Evolutionary conservation across 2,888 invertebrate species (phyloP).

Genomic region (Cephonodes hylas): DNA sequence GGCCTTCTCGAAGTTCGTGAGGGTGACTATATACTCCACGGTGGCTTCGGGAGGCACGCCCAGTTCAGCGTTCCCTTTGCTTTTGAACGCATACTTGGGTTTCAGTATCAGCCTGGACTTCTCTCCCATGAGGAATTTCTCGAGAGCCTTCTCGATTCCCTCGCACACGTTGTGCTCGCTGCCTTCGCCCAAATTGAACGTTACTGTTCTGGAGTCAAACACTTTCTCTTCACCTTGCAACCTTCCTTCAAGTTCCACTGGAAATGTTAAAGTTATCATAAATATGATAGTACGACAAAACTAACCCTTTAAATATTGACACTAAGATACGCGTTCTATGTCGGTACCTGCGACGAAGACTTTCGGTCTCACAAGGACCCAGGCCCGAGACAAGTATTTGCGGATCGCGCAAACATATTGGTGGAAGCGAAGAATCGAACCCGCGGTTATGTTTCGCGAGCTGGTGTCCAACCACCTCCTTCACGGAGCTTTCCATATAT

Average conservation of each 20-base stretch:
- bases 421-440: too few relatives aligned
- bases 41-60: slow-evolving; percentile 89
- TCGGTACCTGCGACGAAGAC: too few relatives aligned
- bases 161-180: slow-evolving; percentile 86
- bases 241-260: slow-evolving; percentile 85
- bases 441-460: too few relatives aligned
- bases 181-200: slow-evolving; percentile 94
- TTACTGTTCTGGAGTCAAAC: slow-evolving; percentile 91
- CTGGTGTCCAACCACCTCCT: too few relatives aligned
- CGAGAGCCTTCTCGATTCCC: slow-evolving; percentile 91
- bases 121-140: slow-evolving; percentile 91
- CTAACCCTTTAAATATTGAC: background rate
- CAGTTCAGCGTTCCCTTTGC: slow-evolving; percentile 84
- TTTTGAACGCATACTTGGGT: slow-evolving; percentile 90
- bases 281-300: background rate
- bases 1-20: slow-evolving; percentile 91
- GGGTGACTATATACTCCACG: slow-evolving; percentile 89
- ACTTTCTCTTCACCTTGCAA: slow-evolving; percentile 82
- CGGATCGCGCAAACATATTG: too few relatives aligned
- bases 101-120: slow-evolving; percentile 87
- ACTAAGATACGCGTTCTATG: too few relatives aligned
- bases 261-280: slow-evolving; percentile 13
- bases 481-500: too few relatives aligned
- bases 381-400: too few relatives aligned
- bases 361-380: too few relatives aligned